phyloP scores from a whole-genome alignment of 2,888 invertebrate genomes.

The Pseudoips prasinana region DNA sequence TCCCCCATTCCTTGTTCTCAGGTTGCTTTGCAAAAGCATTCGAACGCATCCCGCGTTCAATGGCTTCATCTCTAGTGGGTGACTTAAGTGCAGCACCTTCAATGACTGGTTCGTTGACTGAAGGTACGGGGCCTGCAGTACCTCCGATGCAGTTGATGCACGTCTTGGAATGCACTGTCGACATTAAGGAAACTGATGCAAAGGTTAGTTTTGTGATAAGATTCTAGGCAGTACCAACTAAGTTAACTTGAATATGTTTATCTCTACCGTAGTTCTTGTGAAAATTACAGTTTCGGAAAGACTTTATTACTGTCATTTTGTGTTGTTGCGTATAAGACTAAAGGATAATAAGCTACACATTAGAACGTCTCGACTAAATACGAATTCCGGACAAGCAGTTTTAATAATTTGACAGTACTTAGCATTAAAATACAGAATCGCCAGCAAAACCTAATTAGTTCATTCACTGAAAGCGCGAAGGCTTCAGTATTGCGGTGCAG shows the following conservation, averaged over 20 bases:
- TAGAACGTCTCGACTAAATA: too few relatives aligned
- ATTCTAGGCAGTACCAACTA: not conserved
- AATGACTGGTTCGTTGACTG: slow-evolving; percentile 83
- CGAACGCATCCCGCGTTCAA: slow-evolving; percentile 91
- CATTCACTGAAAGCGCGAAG: slow-evolving; percentile 81
- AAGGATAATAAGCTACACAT: too few relatives aligned
- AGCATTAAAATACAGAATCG: too few relatives aligned
- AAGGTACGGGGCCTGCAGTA: slow-evolving; percentile 81
- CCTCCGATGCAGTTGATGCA: slow-evolving; percentile 86
- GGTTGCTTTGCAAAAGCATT: slow-evolving; percentile 97
- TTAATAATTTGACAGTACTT: too few relatives aligned
- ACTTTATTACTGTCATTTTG: too few relatives aligned
- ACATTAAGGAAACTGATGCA: slow-evolving; percentile 96
- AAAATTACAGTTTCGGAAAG: too few relatives aligned
- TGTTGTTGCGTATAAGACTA: too few relatives aligned
- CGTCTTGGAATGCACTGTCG: slow-evolving; percentile 94
- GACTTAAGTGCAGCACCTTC: slow-evolving; percentile 85
- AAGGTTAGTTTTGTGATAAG: slow-evolving; percentile 83
- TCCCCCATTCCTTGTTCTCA: too few relatives aligned
- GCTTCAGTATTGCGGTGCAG: slow-evolving; percentile 82
- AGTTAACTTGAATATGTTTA: too few relatives aligned
- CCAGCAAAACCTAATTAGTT: too few relatives aligned
- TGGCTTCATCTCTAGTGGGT: slow-evolving; percentile 88
- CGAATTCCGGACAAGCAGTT: too few relatives aligned
- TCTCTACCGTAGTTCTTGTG: too few relatives aligned